Percentiles rank a stretch among this genome's conserved stretches.
Evolutionary conservation across 2,797 vertebrate genomes (phyloP).

Genomic region (Meda fulgida): DNA sequence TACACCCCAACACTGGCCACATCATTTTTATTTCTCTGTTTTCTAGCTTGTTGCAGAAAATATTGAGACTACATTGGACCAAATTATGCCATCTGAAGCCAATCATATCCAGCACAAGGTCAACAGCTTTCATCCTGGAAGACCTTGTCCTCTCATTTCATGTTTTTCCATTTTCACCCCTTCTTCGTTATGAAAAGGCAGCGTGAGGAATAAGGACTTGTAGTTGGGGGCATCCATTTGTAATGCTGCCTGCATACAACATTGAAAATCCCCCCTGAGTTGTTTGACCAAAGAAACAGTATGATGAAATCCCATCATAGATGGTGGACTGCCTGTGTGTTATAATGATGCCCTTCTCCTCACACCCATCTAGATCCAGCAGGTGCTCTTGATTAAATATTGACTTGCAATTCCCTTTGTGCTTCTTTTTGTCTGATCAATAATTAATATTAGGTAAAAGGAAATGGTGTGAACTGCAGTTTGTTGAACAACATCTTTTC

Average conservation of each 20-base stretch:
- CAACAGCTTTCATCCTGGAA: slow-evolving; percentile 15
- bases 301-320: slow-evolving; percentile 50
- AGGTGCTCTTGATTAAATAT: slow-evolving; percentile 77
- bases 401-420: slow-evolving; percentile 73
- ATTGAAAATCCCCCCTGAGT: neutral
- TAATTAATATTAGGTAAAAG: slow-evolving; percentile 75
- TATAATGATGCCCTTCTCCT: slow-evolving; percentile 54
- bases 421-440: slow-evolving; percentile 71
- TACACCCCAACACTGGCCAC: too few relatives aligned
- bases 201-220: neutral
- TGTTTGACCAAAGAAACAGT: slow-evolving; percentile 28
- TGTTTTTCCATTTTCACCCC: neutral
- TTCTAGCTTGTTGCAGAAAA: neutral
- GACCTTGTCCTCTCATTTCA: neutral
- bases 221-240: slow-evolving; percentile 9
- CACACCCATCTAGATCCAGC: slow-evolving; percentile 54
- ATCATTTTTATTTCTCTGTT: neutral
- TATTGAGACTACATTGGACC: neutral
- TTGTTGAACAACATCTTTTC: slow-evolving; percentile 29
- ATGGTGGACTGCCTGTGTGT: slow-evolving; percentile 32
- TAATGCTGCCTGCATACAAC: neutral
- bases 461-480: slow-evolving; percentile 38
- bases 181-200: slow-evolving; percentile 28
- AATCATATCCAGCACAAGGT: slow-evolving; percentile 21
- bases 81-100: neutral